A percentile compares a stretch with the other conserved stretches of the same genome.
phyloP scores from a whole-genome alignment of 2,888 invertebrate species.

The Idaea biselata region DNA sequence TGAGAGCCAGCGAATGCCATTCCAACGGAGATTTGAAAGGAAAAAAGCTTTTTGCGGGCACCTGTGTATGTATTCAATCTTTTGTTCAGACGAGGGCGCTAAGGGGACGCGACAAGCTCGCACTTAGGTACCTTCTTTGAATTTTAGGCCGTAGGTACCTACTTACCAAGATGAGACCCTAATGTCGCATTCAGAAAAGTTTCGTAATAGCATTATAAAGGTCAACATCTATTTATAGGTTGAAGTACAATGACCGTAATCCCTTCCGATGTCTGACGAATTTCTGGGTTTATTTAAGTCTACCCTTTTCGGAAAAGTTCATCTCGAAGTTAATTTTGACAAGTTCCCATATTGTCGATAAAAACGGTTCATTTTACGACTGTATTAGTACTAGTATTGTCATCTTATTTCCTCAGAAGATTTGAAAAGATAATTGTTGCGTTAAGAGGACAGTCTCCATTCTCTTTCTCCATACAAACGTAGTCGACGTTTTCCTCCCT shows the following conservation, averaged over 20 bases:
- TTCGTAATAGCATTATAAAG: neutral
- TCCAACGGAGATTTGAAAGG: constrained; percentile 52
- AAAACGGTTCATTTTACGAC: too few relatives aligned
- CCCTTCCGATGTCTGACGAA: neutral
- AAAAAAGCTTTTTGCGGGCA: constrained; percentile 54
- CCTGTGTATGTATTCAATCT: constrained; percentile 54
- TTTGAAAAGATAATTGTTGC: too few relatives aligned
- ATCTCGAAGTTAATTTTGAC: neutral
- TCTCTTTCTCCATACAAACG: too few relatives aligned
- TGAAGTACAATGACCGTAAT: neutral
- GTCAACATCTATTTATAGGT: neutral
- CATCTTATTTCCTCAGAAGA: too few relatives aligned
- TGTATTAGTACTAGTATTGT: too few relatives aligned
- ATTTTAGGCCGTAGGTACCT: constrained; percentile 12
- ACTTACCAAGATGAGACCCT: constrained; percentile 11
- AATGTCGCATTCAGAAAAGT: neutral
- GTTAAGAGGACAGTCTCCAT: too few relatives aligned
- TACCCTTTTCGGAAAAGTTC: neutral
- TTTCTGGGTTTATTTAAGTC: neutral
- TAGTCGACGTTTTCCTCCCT: too few relatives aligned
- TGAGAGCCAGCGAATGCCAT: constrained; percentile 54
- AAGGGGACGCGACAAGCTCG: constrained; percentile 38
- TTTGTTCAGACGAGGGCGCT: constrained; percentile 55
- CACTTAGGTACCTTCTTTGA: constrained; percentile 9
- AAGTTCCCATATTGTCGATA: too few relatives aligned